Base-by-base conservation (phyloP, 2,888 invertebrate species). In the Tuberolachnus salignus region DNA sequence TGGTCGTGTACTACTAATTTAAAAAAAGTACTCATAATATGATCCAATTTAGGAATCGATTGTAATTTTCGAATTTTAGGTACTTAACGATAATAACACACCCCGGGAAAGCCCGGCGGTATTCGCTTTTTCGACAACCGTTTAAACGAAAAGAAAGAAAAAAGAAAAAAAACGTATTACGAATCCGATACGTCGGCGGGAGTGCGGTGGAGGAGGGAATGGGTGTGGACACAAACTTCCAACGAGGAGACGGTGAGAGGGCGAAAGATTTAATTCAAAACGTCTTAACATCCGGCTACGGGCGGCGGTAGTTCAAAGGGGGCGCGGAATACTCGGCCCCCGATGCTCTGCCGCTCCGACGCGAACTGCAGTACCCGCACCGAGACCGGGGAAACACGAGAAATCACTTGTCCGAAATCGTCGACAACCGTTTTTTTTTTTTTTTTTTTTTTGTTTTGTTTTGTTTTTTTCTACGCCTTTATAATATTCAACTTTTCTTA, bases 371-470 rank as follows among this genome's bases (percentile, higher is more conserved):
- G 23, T 19, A 23, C 11, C 46, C 44, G 19, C 51, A 19, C 46
- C 19, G 66, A 55, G 57, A 46, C 21, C 49, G 1, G 66, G 34
- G 21, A 69, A 57, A 78, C 67, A 67, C 67, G 67, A 78, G 75
- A 78, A 67, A 78, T 67, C 75, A 78, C 75, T 78, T 67, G 75
- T 78, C 75, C 75, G 66, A 78, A 67, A 67, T 67, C 75, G 75
- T 67, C 67, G 75, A 67, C 75, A 67, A 78, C 66, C 75, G 66
- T 59, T 57, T 69, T 61, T 51, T 51, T 19, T 16, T 51, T 63
- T 70, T 23, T 1, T 42, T 42, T 53, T 4, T 10, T 44, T 1
- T 16, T 6, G 3, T n/a, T 4, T 46, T 9, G 11, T 42, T 42
- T 53, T 4, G 6, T 44, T 1, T 16, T 6, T 2, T n/a, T 4